Percentiles rank a stretch among this genome's conserved stretches.
Evolutionary conservation across 2,113 vertebrate species (phyloP).

Genomic region (Archocentrus centrarchus): DNA sequence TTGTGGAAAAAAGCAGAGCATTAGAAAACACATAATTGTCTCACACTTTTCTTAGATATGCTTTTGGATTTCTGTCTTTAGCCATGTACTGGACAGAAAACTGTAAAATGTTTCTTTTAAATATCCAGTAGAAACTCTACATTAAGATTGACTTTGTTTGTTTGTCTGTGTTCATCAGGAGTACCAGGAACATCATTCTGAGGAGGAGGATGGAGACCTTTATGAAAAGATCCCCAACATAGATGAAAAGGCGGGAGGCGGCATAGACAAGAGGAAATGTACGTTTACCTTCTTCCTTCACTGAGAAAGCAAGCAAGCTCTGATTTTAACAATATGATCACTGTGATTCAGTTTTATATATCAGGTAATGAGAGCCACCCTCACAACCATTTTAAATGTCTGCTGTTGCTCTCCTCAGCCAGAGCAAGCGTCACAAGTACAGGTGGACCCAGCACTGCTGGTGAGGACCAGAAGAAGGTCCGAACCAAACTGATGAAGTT

Average conservation of each 20-base stretch:
- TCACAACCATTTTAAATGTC: not conserved
- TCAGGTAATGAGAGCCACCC: not conserved
- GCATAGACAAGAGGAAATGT: slow-evolving; percentile 77
- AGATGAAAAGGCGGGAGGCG: slow-evolving; percentile 62
- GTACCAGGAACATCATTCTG: slow-evolving; percentile 73
- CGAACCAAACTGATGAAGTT: slow-evolving; percentile 90
- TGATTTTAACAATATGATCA: not conserved
- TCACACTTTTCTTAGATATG: not conserved
- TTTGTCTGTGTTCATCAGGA: slow-evolving; percentile 52
- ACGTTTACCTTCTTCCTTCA: not conserved
- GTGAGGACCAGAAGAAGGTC: slow-evolving; percentile 86
- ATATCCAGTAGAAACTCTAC: not conserved
- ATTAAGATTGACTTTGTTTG: not conserved
- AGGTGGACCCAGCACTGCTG: slow-evolving; percentile 10
- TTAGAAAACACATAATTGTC: not conserved
- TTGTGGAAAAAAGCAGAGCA: not conserved
- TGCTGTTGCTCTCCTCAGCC: not conserved
- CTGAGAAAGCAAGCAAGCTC: not conserved
- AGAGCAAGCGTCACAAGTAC: slow-evolving; percentile 29
- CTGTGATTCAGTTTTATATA: not conserved
- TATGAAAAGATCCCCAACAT: slow-evolving; percentile 80
- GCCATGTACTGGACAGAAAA: not conserved
- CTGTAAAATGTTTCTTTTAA: accelerated
- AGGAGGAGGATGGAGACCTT: slow-evolving; percentile 75
- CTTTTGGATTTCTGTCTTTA: not conserved